Conservation (phyloP, 2,888 invertebrate species). For the Erebia ligea region DNA sequence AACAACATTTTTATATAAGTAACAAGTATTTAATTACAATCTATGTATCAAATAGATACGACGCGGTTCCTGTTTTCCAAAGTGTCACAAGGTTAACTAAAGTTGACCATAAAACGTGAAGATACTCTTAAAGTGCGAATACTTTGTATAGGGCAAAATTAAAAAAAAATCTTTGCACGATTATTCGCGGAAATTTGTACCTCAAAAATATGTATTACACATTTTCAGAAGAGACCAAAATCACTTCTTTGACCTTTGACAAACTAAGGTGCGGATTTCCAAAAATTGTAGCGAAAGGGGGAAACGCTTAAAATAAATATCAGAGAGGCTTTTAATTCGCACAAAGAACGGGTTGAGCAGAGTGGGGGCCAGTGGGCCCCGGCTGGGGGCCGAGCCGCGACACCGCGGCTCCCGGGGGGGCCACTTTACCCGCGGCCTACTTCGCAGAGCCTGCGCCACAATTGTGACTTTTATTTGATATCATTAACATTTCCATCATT, state of each 20-base stretch:
- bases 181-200: neutral
- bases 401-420: constrained; percentile 28
- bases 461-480: constrained; percentile 32
- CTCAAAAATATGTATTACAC: no score
- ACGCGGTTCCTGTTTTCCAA: no score
- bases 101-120: no score
- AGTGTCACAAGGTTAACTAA: no score
- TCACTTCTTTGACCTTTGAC: neutral
- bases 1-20: no score
- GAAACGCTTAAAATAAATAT: constrained; percentile 60
- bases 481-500: constrained; percentile 23
- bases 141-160: no score
- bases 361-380: constrained; percentile 29
- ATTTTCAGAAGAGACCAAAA: neutral
- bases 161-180: no score
- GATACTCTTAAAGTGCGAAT: no score
- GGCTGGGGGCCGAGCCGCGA: neutral
- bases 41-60: no score
- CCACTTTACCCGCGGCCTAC: constrained; percentile 24
- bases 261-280: neutral
- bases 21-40: no score
- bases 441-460: constrained; percentile 26
- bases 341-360: constrained; percentile 45
- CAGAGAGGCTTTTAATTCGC: constrained; percentile 58
- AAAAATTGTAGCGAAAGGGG: constrained; percentile 43